phyloP scores from a whole-genome alignment of 2,888 invertebrate genomes.

The Andrena trimmerana region DNA sequence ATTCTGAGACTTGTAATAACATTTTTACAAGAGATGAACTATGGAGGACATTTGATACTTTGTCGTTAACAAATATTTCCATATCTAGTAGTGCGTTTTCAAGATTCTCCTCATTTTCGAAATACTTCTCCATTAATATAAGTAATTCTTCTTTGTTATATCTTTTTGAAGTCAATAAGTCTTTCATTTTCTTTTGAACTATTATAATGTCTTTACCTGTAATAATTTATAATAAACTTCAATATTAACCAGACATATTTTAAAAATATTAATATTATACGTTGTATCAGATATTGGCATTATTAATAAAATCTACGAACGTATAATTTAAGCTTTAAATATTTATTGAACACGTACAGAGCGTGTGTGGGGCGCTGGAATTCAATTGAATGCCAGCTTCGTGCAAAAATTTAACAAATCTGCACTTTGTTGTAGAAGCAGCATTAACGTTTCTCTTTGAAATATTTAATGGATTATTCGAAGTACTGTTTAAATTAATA shows the following conservation, averaged over 20 bases:
- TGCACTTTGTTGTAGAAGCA: slow-evolving; percentile 24
- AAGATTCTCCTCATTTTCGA: slow-evolving; percentile 75
- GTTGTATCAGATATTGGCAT: neutral
- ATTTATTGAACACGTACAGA: slow-evolving; percentile 59
- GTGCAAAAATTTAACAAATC: slow-evolving; percentile 73
- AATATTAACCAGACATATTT: neutral
- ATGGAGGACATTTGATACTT: slow-evolving; percentile 55
- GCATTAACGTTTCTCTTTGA: neutral
- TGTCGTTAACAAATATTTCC: slow-evolving; percentile 67
- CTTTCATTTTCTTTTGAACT: slow-evolving; percentile 74
- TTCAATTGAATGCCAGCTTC: slow-evolving; percentile 74
- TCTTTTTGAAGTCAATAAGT: slow-evolving; percentile 63
- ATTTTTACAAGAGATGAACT: slow-evolving; percentile 78
- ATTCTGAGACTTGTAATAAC: slow-evolving; percentile 77
- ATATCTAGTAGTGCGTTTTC: slow-evolving; percentile 76
- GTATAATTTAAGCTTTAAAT: neutral
- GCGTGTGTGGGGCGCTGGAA: slow-evolving; percentile 66
- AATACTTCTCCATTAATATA: slow-evolving; percentile 73
- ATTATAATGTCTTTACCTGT: slow-evolving; percentile 55
- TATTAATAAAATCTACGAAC: neutral
- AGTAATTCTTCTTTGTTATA: slow-evolving; percentile 72
- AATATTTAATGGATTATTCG: neutral
- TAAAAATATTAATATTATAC: neutral
- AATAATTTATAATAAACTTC: slow-evolving; percentile 25
- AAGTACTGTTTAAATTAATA: neutral